Base-by-base conservation (phyloP, 37 sponge, comb jelly and placozoan species). In the Tethya wilhelma region DNA sequence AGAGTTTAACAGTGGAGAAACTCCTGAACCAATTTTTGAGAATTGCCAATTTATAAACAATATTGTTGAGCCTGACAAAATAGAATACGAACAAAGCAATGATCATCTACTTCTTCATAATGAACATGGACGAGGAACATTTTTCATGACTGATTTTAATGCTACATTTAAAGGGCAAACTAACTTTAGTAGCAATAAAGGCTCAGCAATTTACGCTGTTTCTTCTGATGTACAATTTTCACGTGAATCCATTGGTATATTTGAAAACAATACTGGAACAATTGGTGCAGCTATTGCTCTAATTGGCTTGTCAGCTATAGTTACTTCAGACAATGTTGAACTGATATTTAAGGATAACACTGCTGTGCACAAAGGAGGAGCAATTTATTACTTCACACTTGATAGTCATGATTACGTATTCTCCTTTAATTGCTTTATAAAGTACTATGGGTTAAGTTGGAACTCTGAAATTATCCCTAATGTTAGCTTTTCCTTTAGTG, bases 281-380 rank as follows among this genome's bases (percentile, higher is more conserved):
- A 36, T 56, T 11, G 74, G 74, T 32, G 74, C 58, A 23, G 74
- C 74, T 32, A 73, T 73, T 20, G 53, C 53, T 55, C 58, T 56
- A 31, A 56, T 73, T 7, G n/a, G n/a, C n/a, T 73, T 58, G 2
- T 73, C 74, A 12, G 44, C 56, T 17, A 19, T 73, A 6, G 53
- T 56, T 56, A 2, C 56, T 25, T 23, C 5, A 12, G 37, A 73
- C n/a, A 46, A 73, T 44, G 11, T 19, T 28, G 4, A 5, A 32
- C 45, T 73, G 2, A 9, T 2, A 32, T 73, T 73, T 32, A 14
- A 11, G n/a, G 36, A 26, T 2, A 73, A 73, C 38, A 26, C 8
- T 4, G 74, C 74, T 2, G 41, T 56, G 7, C 38, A 73, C 74
- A 46, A 53, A 56, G 74, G 74, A 11, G 74, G 74, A 31, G 74